Evolutionary conservation across 2,113 vertebrate species (phyloP).

Genomic region (Turdus rufiventris): DNA sequence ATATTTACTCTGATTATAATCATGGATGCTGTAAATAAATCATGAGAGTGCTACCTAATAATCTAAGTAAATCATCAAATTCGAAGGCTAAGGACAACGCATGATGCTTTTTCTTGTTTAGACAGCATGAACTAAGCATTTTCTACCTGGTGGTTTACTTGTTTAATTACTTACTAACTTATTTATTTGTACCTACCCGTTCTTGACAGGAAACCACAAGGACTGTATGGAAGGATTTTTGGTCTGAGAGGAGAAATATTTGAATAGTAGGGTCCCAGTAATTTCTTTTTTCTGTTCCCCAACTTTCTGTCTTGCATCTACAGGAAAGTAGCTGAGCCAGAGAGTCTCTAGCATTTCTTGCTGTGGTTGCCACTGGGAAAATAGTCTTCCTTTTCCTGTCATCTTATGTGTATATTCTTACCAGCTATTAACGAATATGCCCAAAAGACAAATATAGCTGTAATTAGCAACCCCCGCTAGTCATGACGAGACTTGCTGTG

Average conservation of each 20-base stretch:
- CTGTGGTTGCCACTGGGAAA: slow-evolving; percentile 27
- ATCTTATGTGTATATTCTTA: neutral
- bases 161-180: neutral
- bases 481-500: neutral
- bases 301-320: neutral
- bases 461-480: slow-evolving; percentile 37
- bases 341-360: neutral
- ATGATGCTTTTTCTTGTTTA: neutral
- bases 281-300: neutral
- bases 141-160: neutral
- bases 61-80: neutral
- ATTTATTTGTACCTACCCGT: neutral
- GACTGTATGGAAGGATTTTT: neutral
- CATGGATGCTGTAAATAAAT: neutral
- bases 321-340: neutral
- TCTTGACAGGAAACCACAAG: neutral
- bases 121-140: neutral
- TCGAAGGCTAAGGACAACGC: neutral
- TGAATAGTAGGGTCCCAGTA: neutral
- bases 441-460: slow-evolving; percentile 25
- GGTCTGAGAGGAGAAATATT: neutral
- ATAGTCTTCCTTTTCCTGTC: slow-evolving; percentile 43
- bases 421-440: neutral
- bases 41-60: neutral
- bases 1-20: neutral